Base-by-base conservation (phyloP, 2,797 vertebrate species). In the Xiphophorus birchmanni region DNA sequence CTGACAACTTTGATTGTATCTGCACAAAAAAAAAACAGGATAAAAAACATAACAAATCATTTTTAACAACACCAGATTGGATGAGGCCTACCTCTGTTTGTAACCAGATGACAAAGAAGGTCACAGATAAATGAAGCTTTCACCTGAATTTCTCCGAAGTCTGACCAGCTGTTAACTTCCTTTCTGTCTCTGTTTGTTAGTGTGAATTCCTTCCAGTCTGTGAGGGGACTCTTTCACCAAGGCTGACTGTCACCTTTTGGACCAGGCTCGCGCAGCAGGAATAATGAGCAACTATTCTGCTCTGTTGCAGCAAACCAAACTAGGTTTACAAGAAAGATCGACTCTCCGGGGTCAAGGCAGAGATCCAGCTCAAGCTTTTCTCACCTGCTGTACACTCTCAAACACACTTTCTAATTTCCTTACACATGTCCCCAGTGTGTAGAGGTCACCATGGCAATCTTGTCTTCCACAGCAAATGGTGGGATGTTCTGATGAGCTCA, bases 391-490 rank as follows among this genome's bases (percentile, higher is more conserved):
- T 71, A 45, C 44, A 47, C 79, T 78, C 75, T 73, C 60, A 77
- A 69, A 78, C 69, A 72, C 84, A 81, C 60, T 73, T 91, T 77
- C 91, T 93, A 88, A 91, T 90, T 86, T 89, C 13, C 75, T 77
- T 76, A 72, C 44, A 40, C 83, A 78, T 88, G 86, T 91, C 88
- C 86, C 91, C 60, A 35, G 86, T 85, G 90, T 77, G 75, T 75
- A 73, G 50, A 82, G 85, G 82, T 94, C 92, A 91, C 90, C 89
- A 94, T 93, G 89, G 92, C 82, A 93, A 94, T 92, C 48, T 79
- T 75, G 87, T 90, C 80, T 75, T 81, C 77, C 47, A 79, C 81
- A 84, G 85, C 50, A 87, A 90, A 89, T 82, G 86, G 83, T 73
- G 18, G 1, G 86, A 89, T 86, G 78, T 50, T 90, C 85, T 86